A percentile compares a stretch with the other conserved stretches of the same genome.
Evolutionary conservation across 1,140 invertebrate genomes (phyloP).

Genomic region (Drosophila pectinifera): DNA sequence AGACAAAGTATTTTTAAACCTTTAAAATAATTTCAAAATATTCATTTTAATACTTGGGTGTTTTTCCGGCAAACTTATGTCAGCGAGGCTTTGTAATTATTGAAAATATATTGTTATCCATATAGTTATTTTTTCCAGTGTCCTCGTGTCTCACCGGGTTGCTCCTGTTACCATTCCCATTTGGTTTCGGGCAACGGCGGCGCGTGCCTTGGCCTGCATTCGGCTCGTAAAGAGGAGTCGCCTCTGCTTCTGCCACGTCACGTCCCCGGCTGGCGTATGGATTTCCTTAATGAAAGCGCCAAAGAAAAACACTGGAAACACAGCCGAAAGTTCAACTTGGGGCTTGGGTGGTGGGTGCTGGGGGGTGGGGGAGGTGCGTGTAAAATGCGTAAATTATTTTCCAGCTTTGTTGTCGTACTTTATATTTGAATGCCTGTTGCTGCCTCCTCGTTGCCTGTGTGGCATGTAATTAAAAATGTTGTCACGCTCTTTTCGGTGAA

Average conservation of each 20-base stretch:
- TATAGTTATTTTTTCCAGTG: constrained; percentile 4
- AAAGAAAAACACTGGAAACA: constrained; percentile 20
- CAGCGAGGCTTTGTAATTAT: no score
- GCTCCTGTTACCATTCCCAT: constrained; percentile 38
- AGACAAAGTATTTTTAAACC: background rate
- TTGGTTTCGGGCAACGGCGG: constrained; percentile 25
- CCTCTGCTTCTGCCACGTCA: constrained; percentile 20
- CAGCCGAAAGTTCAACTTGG: constrained; percentile 41
- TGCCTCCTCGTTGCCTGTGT: constrained; percentile 16
- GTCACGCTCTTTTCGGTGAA: constrained; percentile 45
- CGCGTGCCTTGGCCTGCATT: constrained; percentile 49
- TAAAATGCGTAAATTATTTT: constrained; percentile 72
- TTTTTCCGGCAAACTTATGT: no score
- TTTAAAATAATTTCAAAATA: no score
- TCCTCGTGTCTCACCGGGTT: background rate
- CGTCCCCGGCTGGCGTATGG: constrained; percentile 60
- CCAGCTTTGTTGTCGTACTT: constrained; percentile 54
- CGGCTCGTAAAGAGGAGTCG: constrained; percentile 16
- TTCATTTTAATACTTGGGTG: no score
- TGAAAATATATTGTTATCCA: background rate
- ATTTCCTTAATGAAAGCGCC: constrained; percentile 71
- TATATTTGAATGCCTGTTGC: constrained; percentile 72
- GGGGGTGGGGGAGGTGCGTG: constrained; percentile 42
- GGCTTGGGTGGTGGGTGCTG: background rate
- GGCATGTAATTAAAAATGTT: constrained; percentile 74